Percentiles rank a stretch among this genome's conserved stretches.
Conservation (phyloP, 2,113 vertebrate genomes). For the Boulengeromyrus knoepffleri region DNA sequence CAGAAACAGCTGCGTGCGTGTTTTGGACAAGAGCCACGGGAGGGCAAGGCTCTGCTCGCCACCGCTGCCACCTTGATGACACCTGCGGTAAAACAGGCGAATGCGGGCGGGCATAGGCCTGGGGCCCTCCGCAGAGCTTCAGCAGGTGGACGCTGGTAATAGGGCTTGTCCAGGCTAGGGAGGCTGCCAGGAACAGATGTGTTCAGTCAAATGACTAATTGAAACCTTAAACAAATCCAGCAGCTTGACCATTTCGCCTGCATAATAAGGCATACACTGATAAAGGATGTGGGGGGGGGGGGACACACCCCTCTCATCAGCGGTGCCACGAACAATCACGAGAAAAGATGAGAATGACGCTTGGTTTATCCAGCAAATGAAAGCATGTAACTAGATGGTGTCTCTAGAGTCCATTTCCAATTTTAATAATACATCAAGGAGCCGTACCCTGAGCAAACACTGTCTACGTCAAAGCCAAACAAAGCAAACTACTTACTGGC, state of each 20-base stretch:
- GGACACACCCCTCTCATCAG: conserved; percentile 93
- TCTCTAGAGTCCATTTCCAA: conserved; percentile 99
- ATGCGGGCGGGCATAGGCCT: conserved; percentile 46
- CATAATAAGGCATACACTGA: conserved; percentile 90
- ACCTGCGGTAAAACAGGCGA: conserved; percentile 50
- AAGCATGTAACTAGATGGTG: conserved; percentile 97
- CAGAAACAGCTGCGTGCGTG: neutral
- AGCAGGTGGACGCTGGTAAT: conserved; percentile 78
- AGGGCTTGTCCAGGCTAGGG: conserved; percentile 76
- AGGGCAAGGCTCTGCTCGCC: neutral
- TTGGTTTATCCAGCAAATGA: conserved; percentile 99
- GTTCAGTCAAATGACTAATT: conserved; percentile 99
- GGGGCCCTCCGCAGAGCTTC: conserved; percentile 64
- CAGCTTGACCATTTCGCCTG: conserved; percentile 93
- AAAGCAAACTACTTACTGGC: conserved; percentile 87
- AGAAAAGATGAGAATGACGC: conserved; percentile 85
- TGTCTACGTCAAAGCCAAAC: conserved; percentile 89
- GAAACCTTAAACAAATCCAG: conserved; percentile 99
- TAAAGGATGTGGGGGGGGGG: conserved; percentile 72
- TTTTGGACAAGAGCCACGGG: neutral
- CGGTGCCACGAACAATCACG: conserved; percentile 97
- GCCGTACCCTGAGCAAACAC: conserved; percentile 83
- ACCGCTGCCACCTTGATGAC: conserved; percentile 30
- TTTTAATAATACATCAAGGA: conserved; percentile 99
- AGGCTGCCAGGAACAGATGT: conserved; percentile 97